These are phyloP conservation scores for Notocelia uddmanniana DNA, from an alignment of 2,888 invertebrate species.

Conservation along the genomic window DNA sequence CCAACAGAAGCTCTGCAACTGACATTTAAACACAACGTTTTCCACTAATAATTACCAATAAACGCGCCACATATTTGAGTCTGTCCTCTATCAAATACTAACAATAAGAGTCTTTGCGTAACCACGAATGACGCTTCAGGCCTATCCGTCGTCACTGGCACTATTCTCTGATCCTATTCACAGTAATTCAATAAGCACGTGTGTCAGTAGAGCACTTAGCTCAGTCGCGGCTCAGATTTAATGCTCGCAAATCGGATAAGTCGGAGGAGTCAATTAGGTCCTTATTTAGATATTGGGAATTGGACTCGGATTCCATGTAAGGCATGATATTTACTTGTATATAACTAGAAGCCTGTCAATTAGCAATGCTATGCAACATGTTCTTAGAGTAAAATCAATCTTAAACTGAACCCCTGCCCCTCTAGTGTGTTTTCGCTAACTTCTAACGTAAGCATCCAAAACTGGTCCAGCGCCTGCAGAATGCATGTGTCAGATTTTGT, in stretches of 20 bases:
- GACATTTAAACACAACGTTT: not conserved
- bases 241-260: conserved; percentile 19
- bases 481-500: no score
- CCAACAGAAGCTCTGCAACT: not conserved
- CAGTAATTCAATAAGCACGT: conserved; percentile 43
- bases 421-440: no score
- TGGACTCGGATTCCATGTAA: not conserved
- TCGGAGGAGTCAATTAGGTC: conserved; percentile 6
- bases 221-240: conserved; percentile 21
- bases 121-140: not conserved
- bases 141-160: not conserved
- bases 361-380: not conserved
- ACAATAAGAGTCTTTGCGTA: not conserved
- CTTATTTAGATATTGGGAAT: not conserved
- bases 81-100: not conserved
- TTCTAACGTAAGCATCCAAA: no score
- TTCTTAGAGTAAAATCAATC: no score
- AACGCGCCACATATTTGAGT: not conserved
- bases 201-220: conserved; percentile 36
- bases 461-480: no score
- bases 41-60: not conserved
- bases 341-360: not conserved
- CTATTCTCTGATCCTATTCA: conserved; percentile 31
- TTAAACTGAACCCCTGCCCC: no score
- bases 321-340: not conserved